These are phyloP conservation scores for Ooceraea biroi DNA, from an alignment of 1,140 invertebrate species.

Conservation along the genomic window DNA sequence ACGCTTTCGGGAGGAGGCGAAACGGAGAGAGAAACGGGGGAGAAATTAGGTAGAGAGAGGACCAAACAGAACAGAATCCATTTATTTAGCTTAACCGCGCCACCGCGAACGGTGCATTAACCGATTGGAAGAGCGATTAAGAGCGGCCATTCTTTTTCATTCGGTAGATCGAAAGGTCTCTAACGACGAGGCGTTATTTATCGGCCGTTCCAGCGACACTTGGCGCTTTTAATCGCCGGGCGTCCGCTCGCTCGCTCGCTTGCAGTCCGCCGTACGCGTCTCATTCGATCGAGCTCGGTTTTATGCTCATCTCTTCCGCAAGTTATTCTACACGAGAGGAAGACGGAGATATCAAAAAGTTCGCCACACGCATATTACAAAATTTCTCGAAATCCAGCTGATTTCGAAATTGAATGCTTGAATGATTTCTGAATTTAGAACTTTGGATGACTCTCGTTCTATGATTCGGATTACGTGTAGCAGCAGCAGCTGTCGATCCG, in stretches of 20 bases:
- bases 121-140: slow-evolving; percentile 76
- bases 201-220: slow-evolving; percentile 64
- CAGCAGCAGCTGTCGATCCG: neutral
- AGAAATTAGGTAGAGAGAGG: slow-evolving; percentile 63
- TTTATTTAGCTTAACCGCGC: slow-evolving; percentile 72
- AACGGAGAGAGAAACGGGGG: slow-evolving; percentile 56
- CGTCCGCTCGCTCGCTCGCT: slow-evolving; percentile 20
- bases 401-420: slow-evolving; percentile 14
- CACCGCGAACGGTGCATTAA: slow-evolving; percentile 73
- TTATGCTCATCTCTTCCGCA: neutral
- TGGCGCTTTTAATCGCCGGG: slow-evolving; percentile 64
- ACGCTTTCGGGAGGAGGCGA: slow-evolving; percentile 42
- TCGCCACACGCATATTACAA: neutral
- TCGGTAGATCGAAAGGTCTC: slow-evolving; percentile 73
- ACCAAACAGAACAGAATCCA: slow-evolving; percentile 55
- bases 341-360: neutral
- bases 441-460: neutral
- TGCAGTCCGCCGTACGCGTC: slow-evolving; percentile 13
- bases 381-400: slow-evolving; percentile 16
- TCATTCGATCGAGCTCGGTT: slow-evolving; percentile 1
- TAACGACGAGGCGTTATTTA: slow-evolving; percentile 71
- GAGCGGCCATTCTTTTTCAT: slow-evolving; percentile 72
- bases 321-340: slow-evolving; percentile 12
- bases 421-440: neutral
- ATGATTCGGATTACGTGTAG: neutral